Base-by-base conservation (phyloP, 2,113 vertebrate genomes). In the Tupaia tana region DNA sequence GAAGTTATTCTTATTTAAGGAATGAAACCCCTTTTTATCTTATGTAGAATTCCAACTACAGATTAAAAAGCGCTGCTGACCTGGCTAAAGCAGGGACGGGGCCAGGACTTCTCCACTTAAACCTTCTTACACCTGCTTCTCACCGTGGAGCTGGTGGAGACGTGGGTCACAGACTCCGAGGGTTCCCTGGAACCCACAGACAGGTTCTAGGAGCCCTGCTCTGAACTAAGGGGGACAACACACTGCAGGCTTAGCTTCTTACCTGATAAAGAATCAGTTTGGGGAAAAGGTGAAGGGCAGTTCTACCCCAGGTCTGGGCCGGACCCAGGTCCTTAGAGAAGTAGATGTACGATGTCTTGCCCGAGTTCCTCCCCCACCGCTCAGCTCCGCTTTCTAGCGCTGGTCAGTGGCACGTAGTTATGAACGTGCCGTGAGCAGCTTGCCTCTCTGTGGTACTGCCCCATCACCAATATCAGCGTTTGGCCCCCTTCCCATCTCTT, bases 351-450 rank as follows among this genome's bases (percentile, higher is more conserved):
- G 1, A 43, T 3, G 43, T 43, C 43, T 43, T 43, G 43, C 34
- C 14, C 13, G 54, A 12, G 54, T 20, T 52, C 83, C 63, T 58
- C 9, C 8, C 43, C 2, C 0, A 0, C n/a, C 67, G 22, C 27
- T 93, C 22, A 29, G 56, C 24, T 75, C 11, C 16, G n/a, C 18
- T 54, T 61, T 52, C n/a, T 18, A 20, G n/a, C 43, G 61, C 10
- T 0, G 9, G 0, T 27, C 67, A 67, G 20, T 4, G 29, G 15
- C 0, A 4, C 0, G 1, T 6, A 63, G 16, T 14, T 43, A 4
- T 0, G 25, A 34, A 31, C 6, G 24, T 18, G 13, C 0, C 9
- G 0, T 1, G 11, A 29, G 25, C 24, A 29, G 70, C 31, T 20
- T 0, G 22, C 58, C 24, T 86, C 15, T 10, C 0, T 11, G 34